These are phyloP conservation scores for Dasysyrphus tricinctus DNA, from an alignment of 2,888 invertebrate genomes.

Conservation along the genomic window DNA sequence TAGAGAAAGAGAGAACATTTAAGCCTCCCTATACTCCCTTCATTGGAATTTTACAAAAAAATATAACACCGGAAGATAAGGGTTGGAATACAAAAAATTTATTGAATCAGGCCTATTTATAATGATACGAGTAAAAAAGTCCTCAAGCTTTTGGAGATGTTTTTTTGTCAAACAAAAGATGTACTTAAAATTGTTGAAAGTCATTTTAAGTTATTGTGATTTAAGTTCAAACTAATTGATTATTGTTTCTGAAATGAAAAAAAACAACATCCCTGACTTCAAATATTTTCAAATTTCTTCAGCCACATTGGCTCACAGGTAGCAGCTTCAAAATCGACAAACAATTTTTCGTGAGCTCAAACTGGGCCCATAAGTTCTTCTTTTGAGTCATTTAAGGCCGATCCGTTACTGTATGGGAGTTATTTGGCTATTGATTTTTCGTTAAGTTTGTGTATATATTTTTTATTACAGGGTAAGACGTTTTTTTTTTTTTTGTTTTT, in stretches of 20 bases:
- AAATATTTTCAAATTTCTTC: too few relatives aligned
- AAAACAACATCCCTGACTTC: too few relatives aligned
- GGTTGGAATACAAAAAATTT: background rate
- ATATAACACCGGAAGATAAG: constrained; percentile 33
- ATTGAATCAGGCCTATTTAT: background rate
- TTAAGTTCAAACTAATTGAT: too few relatives aligned
- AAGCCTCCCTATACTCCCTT: constrained; percentile 3
- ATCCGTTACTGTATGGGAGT: constrained; percentile 5
- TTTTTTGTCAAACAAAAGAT: too few relatives aligned
- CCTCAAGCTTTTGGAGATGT: background rate
- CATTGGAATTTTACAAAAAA: constrained; percentile 40
- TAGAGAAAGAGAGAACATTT: constrained; percentile 8
- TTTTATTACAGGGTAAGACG: constrained; percentile 45
- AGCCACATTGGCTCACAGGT: too few relatives aligned
- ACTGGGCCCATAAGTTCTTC: background rate
- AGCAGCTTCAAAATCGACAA: too few relatives aligned
- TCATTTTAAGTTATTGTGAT: too few relatives aligned
- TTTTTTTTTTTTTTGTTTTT: constrained; percentile 46
- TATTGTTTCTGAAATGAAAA: too few relatives aligned
- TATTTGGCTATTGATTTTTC: constrained; percentile 69
- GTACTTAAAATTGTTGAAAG: too few relatives aligned
- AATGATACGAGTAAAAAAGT: too few relatives aligned
- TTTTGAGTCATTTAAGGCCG: background rate
- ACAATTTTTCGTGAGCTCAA: too few relatives aligned
- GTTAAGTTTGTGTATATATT: constrained; percentile 39